Evolutionary conservation across 2,888 invertebrate genomes (phyloP).

Genomic region (Drosophila dives): DNA sequence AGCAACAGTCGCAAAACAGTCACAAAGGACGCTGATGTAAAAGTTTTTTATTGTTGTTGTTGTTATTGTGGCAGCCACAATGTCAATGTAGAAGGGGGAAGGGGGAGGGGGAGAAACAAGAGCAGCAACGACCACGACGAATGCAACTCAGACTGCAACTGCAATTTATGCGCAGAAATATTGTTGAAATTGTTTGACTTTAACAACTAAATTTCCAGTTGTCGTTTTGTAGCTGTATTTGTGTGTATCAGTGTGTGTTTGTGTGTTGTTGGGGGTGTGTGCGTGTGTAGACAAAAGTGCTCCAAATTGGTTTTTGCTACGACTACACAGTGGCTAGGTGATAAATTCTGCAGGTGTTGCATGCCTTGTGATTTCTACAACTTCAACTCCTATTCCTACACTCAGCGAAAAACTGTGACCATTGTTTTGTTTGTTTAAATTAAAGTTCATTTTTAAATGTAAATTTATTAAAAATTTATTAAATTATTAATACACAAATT

Average conservation of each 20-base stretch:
- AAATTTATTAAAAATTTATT: no score
- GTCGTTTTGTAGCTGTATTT: conserved; percentile 18
- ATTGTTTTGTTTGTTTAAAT: background rate
- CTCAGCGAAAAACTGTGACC: background rate
- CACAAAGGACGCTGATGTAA: conserved; percentile 51
- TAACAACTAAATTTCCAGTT: conserved; percentile 79
- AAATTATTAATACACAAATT: background rate
- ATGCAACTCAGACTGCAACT: conserved; percentile 38
- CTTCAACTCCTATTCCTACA: conserved; percentile 6
- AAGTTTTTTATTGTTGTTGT: conserved; percentile 28
- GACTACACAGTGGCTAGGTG: conserved; percentile 48
- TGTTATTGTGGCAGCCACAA: conserved; percentile 53
- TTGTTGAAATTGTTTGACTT: conserved; percentile 80
- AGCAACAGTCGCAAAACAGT: conserved; percentile 60
- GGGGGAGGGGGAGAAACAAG: conserved; percentile 6
- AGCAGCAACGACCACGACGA: conserved; percentile 14
- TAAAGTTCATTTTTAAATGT: no score
- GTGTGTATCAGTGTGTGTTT: conserved; percentile 1
- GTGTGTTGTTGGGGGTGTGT: conserved; percentile 11
- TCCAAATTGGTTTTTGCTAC: conserved; percentile 75
- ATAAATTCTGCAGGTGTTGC: conserved; percentile 74
- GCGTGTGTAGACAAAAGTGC: conserved; percentile 57
- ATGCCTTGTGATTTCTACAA: conserved; percentile 2
- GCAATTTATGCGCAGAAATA: conserved; percentile 78
- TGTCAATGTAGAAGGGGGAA: conserved; percentile 57